phyloP scores from a whole-genome alignment of 2,797 vertebrate genomes.

The Chlorospingus semifuscus region DNA sequence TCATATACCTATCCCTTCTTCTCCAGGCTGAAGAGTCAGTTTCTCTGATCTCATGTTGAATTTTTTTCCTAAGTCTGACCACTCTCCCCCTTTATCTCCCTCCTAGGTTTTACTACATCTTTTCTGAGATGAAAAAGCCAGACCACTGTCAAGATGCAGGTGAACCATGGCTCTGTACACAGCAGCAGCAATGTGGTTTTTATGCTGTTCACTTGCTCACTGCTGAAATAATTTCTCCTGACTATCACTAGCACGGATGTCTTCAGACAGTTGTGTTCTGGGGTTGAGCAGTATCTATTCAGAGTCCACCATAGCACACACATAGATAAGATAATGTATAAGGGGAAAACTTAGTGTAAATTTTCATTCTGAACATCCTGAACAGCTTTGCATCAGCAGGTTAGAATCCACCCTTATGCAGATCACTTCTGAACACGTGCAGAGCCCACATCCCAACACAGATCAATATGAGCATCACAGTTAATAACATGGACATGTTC shows the following conservation, averaged over 20 bases:
- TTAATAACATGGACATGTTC: neutral
- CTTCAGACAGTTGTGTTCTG: neutral
- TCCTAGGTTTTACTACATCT: neutral
- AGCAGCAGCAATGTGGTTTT: neutral
- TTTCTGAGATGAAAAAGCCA: neutral
- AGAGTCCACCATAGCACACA: rapidly evolving
- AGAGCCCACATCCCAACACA: neutral
- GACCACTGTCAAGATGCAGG: neutral
- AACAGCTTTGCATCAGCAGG: neutral
- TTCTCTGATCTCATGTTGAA: neutral
- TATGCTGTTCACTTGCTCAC: neutral
- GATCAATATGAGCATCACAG: neutral
- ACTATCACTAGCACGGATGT: neutral
- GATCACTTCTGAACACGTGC: neutral
- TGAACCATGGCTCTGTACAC: neutral
- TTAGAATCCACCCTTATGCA: neutral
- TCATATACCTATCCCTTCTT: neutral
- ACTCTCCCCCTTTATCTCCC: neutral
- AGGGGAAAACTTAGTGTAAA: neutral
- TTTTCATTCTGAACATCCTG: neutral
- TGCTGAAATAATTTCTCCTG: neutral
- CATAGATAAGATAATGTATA: neutral
- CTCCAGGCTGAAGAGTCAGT: neutral
- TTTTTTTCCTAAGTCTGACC: neutral
- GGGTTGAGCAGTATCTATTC: neutral